Evolutionary conservation across 2,113 vertebrate genomes (phyloP).

Genomic region (Perca schrenkii): DNA sequence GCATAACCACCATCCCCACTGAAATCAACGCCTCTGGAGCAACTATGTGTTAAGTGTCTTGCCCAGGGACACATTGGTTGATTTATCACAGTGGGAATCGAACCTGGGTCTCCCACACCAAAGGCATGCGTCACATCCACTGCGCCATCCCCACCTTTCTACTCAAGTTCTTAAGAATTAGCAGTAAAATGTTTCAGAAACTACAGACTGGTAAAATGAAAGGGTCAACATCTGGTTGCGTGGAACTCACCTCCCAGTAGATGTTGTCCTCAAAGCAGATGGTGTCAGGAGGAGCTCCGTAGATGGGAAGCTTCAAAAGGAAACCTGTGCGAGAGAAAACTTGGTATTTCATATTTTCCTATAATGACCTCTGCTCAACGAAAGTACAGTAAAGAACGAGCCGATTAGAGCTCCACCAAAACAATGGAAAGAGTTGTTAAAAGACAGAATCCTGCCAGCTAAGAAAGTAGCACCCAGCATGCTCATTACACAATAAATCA

Average conservation of each 20-base stretch:
- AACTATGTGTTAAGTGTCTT: too few relatives aligned
- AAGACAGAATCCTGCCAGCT: too few relatives aligned
- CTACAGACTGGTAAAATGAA: not conserved
- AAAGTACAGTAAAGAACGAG: not conserved
- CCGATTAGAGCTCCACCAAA: not conserved
- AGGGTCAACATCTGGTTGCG: not conserved
- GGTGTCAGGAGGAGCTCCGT: constrained; percentile 80
- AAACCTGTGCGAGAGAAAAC: constrained; percentile 78
- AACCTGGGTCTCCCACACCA: too few relatives aligned
- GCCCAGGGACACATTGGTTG: too few relatives aligned
- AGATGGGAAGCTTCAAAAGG: constrained; percentile 83
- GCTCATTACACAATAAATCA: not conserved
- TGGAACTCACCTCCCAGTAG: constrained; percentile 89
- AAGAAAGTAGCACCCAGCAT: not conserved
- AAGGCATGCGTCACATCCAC: too few relatives aligned
- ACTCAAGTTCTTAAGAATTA: not conserved
- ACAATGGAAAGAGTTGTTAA: too few relatives aligned
- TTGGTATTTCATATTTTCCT: too few relatives aligned
- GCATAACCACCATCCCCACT: too few relatives aligned
- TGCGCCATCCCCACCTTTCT: too few relatives aligned
- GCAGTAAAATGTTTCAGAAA: not conserved
- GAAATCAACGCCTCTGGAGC: too few relatives aligned
- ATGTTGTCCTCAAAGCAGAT: constrained; percentile 82
- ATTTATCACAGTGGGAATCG: too few relatives aligned
- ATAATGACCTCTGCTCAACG: not conserved